These are phyloP conservation scores for Botrylloides violaceus DNA, from an alignment of 23 tunicate species.

Conservation along the genomic window DNA sequence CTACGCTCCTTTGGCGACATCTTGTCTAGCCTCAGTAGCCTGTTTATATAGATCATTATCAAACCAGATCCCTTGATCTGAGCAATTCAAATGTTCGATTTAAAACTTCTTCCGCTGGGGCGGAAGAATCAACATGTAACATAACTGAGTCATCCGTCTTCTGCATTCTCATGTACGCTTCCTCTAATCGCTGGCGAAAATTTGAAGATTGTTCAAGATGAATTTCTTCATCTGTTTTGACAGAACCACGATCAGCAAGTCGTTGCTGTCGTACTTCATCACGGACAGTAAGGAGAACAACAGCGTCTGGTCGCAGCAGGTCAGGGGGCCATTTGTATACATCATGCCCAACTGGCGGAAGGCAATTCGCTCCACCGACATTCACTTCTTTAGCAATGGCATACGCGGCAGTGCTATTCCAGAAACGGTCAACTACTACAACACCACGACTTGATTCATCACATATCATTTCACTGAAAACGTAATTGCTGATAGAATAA, in stretches of 20 bases:
- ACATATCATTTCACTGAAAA: slow-evolving; percentile 6
- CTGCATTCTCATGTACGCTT: slow-evolving; percentile 11
- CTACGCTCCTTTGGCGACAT: too few relatives aligned
- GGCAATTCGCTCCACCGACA: slow-evolving; percentile 1
- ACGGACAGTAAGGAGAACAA: slow-evolving; percentile 2
- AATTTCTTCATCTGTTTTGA: slow-evolving; percentile 25
- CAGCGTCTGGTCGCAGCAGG: slow-evolving; percentile 14
- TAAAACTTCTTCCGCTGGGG: slow-evolving; percentile 5
- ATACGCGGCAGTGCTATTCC: slow-evolving; percentile 31
- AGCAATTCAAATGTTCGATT: neutral
- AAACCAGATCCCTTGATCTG: too few relatives aligned
- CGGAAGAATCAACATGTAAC: slow-evolving; percentile 5
- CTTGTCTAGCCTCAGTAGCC: too few relatives aligned
- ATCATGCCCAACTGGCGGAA: slow-evolving; percentile 17
- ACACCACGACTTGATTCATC: slow-evolving; percentile 3
- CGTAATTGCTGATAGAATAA: slow-evolving; percentile 21
- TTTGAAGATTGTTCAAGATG: neutral
- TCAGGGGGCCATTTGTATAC: slow-evolving; percentile 19
- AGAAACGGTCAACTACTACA: slow-evolving; percentile 12
- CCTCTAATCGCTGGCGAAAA: slow-evolving; percentile 14
- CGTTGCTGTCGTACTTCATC: slow-evolving; percentile 17
- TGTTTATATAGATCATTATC: too few relatives aligned
- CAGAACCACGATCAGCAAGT: slow-evolving; percentile 9
- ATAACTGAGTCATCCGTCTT: neutral
- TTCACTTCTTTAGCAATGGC: slow-evolving; percentile 20